These are phyloP conservation scores for Pyrrhosoma nymphula DNA, from an alignment of 2,888 invertebrate species.

Conservation along the genomic window DNA sequence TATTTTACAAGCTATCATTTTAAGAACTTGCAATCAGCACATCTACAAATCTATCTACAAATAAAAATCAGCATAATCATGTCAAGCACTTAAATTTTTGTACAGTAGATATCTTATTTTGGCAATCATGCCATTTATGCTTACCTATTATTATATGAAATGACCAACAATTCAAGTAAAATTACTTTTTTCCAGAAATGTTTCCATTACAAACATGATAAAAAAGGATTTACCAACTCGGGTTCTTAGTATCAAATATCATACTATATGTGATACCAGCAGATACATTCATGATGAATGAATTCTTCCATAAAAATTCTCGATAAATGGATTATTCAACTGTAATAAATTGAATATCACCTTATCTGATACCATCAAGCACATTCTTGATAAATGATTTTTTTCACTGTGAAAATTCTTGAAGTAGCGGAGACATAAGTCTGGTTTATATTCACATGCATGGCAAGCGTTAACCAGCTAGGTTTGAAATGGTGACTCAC, in stretches of 20 bases:
- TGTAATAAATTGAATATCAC: too few species aligned
- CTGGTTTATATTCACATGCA: background rate
- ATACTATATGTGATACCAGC: too few species aligned
- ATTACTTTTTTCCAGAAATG: background rate
- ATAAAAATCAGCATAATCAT: background rate
- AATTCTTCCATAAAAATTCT: too few species aligned
- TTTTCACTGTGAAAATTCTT: background rate
- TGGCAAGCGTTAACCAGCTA: background rate
- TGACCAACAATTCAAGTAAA: background rate
- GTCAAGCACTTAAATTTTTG: background rate
- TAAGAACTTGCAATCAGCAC: background rate
- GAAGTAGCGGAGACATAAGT: background rate
- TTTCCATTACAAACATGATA: background rate
- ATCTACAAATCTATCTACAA: background rate
- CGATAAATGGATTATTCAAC: too few species aligned
- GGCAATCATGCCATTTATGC: background rate
- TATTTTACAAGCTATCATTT: background rate
- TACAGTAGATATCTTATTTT: background rate
- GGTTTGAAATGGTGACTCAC: background rate
- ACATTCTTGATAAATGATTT: background rate
- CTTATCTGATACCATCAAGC: too few species aligned
- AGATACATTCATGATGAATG: too few species aligned
- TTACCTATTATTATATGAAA: background rate
- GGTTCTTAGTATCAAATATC: too few species aligned
- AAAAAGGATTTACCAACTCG: background rate